Conservation (phyloP, 2,797 vertebrate species). For the Hafferia zeledoni region DNA sequence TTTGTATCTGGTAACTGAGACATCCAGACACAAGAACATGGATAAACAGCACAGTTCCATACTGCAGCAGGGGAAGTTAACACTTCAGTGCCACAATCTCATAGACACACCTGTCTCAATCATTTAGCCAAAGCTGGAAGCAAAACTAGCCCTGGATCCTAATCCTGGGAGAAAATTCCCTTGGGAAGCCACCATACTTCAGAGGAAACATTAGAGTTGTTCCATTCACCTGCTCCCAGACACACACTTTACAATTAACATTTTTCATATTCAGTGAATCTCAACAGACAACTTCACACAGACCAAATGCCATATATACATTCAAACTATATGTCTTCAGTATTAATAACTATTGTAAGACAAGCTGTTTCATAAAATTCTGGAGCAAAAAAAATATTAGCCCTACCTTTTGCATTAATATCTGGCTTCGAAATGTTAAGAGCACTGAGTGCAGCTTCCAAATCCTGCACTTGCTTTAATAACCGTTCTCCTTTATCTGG, state of each 20-base stretch:
- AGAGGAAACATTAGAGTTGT: neutral
- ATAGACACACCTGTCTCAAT: neutral
- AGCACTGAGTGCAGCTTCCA: conserved; percentile 84
- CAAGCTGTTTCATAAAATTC: neutral
- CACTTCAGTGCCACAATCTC: neutral
- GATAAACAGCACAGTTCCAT: neutral
- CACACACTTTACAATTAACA: neutral
- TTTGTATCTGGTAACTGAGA: neutral
- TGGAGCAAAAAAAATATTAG: neutral
- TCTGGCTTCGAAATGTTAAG: conserved; percentile 75
- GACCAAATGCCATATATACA: neutral
- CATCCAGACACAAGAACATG: neutral
- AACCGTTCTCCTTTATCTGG: conserved; percentile 92
- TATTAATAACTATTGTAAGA: neutral
- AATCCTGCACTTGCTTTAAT: conserved; percentile 85
- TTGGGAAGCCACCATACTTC: neutral
- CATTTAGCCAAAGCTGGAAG: neutral
- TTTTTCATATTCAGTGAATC: neutral
- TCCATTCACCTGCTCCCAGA: neutral
- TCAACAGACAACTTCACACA: neutral
- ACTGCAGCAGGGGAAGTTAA: neutral
- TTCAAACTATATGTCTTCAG: neutral
- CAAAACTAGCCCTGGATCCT: neutral
- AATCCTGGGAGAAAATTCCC: neutral
- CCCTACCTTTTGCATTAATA: conserved; percentile 56